Conservation (phyloP, 2,888 invertebrate genomes). For the Protula sp. region DNA sequence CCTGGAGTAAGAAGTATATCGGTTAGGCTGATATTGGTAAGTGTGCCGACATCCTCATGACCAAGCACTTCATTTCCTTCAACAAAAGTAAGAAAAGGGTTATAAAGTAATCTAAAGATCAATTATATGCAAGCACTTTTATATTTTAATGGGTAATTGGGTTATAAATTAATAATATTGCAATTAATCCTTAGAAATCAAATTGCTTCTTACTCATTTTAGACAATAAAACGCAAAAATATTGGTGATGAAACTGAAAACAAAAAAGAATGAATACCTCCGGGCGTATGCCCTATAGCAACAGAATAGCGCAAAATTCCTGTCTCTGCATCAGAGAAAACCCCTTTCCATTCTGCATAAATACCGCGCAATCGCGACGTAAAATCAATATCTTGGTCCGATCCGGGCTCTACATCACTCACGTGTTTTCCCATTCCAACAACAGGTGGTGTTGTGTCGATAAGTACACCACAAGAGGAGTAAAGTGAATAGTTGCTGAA, state of each 20-base stretch:
- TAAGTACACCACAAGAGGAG: background rate
- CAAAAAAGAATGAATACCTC: background rate
- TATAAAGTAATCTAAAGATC: too few species aligned
- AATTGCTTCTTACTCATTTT: too few species aligned
- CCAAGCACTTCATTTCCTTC: background rate
- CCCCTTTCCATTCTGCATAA: background rate
- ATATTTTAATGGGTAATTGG: too few species aligned
- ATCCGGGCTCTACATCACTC: background rate
- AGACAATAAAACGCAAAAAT: too few species aligned
- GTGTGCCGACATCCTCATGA: background rate
- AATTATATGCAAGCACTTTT: too few species aligned
- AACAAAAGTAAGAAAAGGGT: too few species aligned
- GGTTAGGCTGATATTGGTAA: background rate
- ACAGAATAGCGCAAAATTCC: background rate
- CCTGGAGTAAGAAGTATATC: background rate
- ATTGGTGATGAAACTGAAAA: background rate
- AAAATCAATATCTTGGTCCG: background rate
- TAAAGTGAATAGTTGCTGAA: background rate
- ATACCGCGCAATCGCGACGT: background rate
- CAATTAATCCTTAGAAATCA: too few species aligned
- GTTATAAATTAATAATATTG: too few species aligned
- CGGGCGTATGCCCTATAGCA: background rate
- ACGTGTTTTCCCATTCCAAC: background rate
- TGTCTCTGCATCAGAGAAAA: background rate
- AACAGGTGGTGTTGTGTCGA: background rate